Conservation (phyloP, 30 jellyfish, hydroid and myxozoan species). For the Catostylus mosaicus region DNA sequence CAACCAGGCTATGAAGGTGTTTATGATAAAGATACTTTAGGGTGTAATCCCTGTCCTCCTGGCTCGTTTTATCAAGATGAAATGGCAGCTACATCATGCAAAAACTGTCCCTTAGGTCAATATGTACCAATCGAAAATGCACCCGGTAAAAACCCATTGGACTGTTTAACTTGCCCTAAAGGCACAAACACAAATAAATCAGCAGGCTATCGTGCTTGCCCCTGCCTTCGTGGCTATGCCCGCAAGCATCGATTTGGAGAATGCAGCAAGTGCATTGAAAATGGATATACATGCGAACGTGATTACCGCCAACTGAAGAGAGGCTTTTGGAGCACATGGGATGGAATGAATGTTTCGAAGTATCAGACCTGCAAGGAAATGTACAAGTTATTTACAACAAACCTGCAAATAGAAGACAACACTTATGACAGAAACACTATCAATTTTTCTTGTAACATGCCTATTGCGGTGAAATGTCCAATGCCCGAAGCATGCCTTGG, state of each 20-base stretch:
- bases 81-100: constrained; percentile 35
- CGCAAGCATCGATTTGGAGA: constrained; percentile 21
- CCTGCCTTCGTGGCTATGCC: constrained; percentile 1
- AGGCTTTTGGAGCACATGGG: constrained; percentile 55
- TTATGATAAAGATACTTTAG: neutral
- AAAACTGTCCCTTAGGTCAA: constrained; percentile 46
- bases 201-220: constrained; percentile 7
- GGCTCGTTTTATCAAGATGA: constrained; percentile 57
- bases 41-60: constrained; percentile 42
- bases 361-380: neutral
- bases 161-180: constrained; percentile 45
- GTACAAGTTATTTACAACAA: neutral
- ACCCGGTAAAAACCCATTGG: constrained; percentile 27
- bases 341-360: neutral
- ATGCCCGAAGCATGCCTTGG: constrained; percentile 24
- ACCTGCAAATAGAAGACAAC: neutral
- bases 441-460: neutral
- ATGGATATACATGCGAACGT: constrained; percentile 22
- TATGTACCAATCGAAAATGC: constrained; percentile 22
- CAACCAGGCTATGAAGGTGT: constrained; percentile 17
- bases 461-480: constrained; percentile 29
- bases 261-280: constrained; percentile 22
- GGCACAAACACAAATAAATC: constrained; percentile 31
- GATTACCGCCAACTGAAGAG: constrained; percentile 33
- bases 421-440: neutral